A percentile compares a stretch with the other conserved stretches of the same genome.
Conservation (phyloP, 2,888 invertebrate species). For the Cosmia trapezina region DNA sequence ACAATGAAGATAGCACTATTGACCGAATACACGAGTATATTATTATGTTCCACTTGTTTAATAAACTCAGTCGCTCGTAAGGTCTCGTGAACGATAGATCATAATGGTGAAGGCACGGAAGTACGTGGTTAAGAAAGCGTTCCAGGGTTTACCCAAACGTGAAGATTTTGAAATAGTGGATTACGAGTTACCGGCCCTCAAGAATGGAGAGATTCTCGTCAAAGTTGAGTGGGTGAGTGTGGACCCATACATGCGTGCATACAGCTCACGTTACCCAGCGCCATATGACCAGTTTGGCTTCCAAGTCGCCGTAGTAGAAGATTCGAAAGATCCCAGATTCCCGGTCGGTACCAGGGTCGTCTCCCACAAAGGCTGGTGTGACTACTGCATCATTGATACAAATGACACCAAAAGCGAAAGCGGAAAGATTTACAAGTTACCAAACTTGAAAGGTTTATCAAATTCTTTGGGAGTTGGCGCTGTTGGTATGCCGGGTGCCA, state of each 20-base stretch:
- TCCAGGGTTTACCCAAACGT: slow-evolving; percentile 90
- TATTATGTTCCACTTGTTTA: slow-evolving; percentile 24
- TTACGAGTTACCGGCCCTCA: slow-evolving; percentile 85
- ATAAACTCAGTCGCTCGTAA: slow-evolving; percentile 39
- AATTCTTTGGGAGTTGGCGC: slow-evolving; percentile 91
- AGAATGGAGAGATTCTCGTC: slow-evolving; percentile 76
- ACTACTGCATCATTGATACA: slow-evolving; percentile 61
- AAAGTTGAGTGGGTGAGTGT: slow-evolving; percentile 77
- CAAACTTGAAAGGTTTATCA: slow-evolving; percentile 89
- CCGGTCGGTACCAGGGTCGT: slow-evolving; percentile 91
- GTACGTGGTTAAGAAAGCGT: slow-evolving; percentile 83
- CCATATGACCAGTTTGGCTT: slow-evolving; percentile 78
- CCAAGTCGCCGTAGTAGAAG: slow-evolving; percentile 85
- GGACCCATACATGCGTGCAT: slow-evolving; percentile 72
- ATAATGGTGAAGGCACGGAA: slow-evolving; percentile 88
- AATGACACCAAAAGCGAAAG: slow-evolving; percentile 48
- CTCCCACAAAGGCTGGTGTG: slow-evolving; percentile 82
- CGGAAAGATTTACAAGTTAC: slow-evolving; percentile 80
- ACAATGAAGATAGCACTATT: slow-evolving; percentile 34
- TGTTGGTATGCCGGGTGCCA: slow-evolving; percentile 93
- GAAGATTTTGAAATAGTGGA: slow-evolving; percentile 91
- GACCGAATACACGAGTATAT: slow-evolving; percentile 1
- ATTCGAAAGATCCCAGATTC: slow-evolving; percentile 91
- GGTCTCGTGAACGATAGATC: slow-evolving; percentile 14
- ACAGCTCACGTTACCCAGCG: slow-evolving; percentile 56